Base-by-base conservation (phyloP, 2,113 vertebrate species). In the Petrocephalus zakoni region DNA sequence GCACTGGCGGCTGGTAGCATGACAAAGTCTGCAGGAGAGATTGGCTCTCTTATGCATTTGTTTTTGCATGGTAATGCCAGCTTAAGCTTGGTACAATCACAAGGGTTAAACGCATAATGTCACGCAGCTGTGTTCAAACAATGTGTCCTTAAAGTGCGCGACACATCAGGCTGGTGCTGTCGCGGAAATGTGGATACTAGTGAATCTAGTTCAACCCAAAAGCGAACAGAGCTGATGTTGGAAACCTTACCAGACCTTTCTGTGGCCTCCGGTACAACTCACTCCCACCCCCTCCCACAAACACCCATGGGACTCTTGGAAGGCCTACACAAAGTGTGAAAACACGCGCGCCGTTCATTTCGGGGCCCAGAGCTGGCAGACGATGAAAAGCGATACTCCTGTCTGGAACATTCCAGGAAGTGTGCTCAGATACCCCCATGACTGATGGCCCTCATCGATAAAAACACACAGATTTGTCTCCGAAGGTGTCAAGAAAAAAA, bases 401-500 rank as follows among this genome's bases (percentile, higher is more conserved):
- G 87, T 91, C 90, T 91, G 91, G 90, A 88, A 92, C 88, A 92
- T 92, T 92, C 90, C 92, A 91, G 90, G 89, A 91, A 89, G 52
- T 61, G 72, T 90, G 92, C 87, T 89, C 87, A 89, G 88, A 90
- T 90, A 91, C 91, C 89, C 84, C 89, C 87, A 85, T 90, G 88
- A 91, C 90, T 51, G 90, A 92, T 91, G 85, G 49, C 29, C 86
- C 55, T 83, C 22, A 37, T 72, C 15, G 90, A 92, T 91, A 91
- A 92, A 90, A 89, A 61, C 11, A 42, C 46, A 90, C 75, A 55
- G 52, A 83, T 88, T 37, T 75, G 21, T 84, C 52, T 89, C 81
- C n/a, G 19, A 88, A 88, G 81, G 88, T 89, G 90, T 91, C 90
- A 89, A 88, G 34, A 34, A 49, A 87, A 88, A 42, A 13, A 87